These are phyloP conservation scores for Hyles lineata DNA, from an alignment of 2,888 invertebrate genomes.

Conservation along the genomic window DNA sequence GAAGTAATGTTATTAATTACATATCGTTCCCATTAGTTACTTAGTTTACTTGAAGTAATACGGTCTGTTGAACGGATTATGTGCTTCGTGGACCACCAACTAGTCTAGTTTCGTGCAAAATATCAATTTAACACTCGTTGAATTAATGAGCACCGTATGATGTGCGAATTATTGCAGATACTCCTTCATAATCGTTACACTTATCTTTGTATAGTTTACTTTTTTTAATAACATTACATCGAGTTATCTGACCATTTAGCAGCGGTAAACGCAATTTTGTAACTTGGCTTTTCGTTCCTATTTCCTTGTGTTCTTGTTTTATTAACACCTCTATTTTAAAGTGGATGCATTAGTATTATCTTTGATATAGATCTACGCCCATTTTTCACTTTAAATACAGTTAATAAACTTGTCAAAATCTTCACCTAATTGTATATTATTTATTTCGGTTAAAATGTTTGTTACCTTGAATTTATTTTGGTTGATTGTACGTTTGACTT, in stretches of 20 bases:
- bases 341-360: slow-evolving; percentile 21
- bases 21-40: not conserved
- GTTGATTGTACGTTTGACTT: not conserved
- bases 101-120: slow-evolving; percentile 6
- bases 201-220: not conserved
- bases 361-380: not conserved
- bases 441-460: too few relatives aligned
- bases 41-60: slow-evolving; percentile 8
- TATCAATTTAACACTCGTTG: slow-evolving; percentile 18
- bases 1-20: not conserved
- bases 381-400: slow-evolving; percentile 1
- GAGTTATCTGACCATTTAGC: not conserved
- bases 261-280: not conserved
- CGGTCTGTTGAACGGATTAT: slow-evolving; percentile 14
- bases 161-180: not conserved
- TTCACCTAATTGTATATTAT: not conserved
- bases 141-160: not conserved
- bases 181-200: not conserved
- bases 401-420: not conserved
- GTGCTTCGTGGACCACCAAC: slow-evolving; percentile 4
- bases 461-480: slow-evolving; percentile 10
- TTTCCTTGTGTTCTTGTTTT: slow-evolving; percentile 1
- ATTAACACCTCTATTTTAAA: not conserved
- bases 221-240: not conserved
- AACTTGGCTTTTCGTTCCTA: not conserved